A percentile compares a stretch with the other conserved stretches of the same genome.
phyloP scores from a whole-genome alignment of 2,797 vertebrate genomes.

The Hydrophis major region DNA sequence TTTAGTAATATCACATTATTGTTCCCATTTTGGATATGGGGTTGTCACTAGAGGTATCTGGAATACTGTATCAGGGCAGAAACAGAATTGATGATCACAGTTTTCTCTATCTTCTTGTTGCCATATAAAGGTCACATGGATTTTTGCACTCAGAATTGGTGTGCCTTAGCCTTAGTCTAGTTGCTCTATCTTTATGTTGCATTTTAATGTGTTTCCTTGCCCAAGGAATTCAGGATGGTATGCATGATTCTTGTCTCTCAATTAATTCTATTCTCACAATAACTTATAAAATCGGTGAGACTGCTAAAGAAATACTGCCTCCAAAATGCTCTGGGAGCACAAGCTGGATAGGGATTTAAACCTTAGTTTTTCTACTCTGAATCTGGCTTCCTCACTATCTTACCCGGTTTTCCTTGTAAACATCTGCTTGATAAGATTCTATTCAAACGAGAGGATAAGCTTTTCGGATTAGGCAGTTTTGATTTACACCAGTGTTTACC shows the following conservation, averaged over 20 bases:
- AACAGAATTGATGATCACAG: background rate
- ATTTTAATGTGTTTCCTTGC: background rate
- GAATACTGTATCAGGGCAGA: background rate
- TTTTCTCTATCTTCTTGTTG: background rate
- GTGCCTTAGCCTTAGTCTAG: background rate
- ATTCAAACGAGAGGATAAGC: background rate
- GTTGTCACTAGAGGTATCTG: background rate
- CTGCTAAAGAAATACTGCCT: too few relatives aligned
- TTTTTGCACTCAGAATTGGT: background rate
- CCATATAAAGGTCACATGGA: background rate
- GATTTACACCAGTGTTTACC: background rate
- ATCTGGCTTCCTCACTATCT: background rate
- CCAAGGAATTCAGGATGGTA: background rate
- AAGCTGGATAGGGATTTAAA: background rate
- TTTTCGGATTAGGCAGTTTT: background rate
- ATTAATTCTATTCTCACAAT: background rate
- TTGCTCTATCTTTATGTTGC: background rate
- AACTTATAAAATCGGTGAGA: background rate
- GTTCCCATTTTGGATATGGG: background rate
- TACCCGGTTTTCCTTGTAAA: background rate
- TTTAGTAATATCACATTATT: background rate
- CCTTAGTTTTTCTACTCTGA: too few relatives aligned
- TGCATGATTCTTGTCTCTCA: background rate
- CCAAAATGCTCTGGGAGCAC: background rate
- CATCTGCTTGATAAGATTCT: background rate